Base-by-base conservation (phyloP, 1,140 invertebrate species). In the Heliconius melpomene region DNA sequence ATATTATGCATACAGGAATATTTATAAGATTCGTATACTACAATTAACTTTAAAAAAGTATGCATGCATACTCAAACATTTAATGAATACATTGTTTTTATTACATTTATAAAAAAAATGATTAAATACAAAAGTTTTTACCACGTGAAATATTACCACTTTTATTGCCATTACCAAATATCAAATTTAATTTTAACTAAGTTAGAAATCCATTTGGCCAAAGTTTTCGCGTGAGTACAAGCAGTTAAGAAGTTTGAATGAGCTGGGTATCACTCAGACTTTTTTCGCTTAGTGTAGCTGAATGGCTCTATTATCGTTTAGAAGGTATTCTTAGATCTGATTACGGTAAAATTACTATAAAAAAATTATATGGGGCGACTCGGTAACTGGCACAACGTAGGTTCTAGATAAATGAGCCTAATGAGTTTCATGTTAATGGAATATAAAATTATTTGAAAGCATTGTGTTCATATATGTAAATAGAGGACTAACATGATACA, bases 171-270 rank as follows among this genome's bases (percentile, higher is more conserved):
- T 57, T 78, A 75, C 71, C 57, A 78, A 75, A 78, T n/a, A 38
- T 72, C 46, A 29, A 79, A 75, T 46, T 46, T 16, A 46, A 60
- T 36, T 38, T 54, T 78, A 75, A 75, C 72, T 66, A 81, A 81
- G 76, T 78, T 78, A 60, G 23, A 36, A 20, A 57, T 66, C 29
- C 50, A 77, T 66, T 77, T 36, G n/a, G 26, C 54, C 2, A 80
- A 72, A 72, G 57, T 78, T 71, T 75, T 81, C 77, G 80, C 80
- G 77, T 81, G 80, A 71, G 23, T 23, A 75, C 46, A 60, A 70
- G 73, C 66, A 78, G 80, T 81, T 78, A 57, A 72, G 54, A 75
- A 78, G 38, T 78, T 81, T 81, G 80, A 81, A 81, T 75, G 70
- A 32, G 40, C 57, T 74, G 72, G 60, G 75, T 60, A 81, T 78